These are phyloP conservation scores for Metacarcinus magister DNA, from an alignment of 2,888 invertebrate genomes.

Conservation along the genomic window DNA sequence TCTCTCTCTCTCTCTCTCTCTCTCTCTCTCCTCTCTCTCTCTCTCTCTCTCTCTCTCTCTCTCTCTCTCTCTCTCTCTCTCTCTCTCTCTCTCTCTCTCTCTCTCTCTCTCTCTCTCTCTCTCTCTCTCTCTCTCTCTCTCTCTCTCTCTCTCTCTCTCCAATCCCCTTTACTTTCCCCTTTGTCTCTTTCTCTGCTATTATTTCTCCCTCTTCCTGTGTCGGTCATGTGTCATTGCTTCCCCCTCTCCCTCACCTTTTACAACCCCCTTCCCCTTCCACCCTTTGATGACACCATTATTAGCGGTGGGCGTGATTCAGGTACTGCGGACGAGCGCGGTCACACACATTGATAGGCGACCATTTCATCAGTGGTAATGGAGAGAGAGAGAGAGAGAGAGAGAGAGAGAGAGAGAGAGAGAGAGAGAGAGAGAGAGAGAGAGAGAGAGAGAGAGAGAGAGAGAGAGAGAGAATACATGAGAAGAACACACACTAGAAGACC, in stretches of 20 bases:
- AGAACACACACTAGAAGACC: too few species aligned
- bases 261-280: background rate
- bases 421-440: background rate
- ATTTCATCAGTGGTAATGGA: slow-evolving; percentile 53
- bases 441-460: too few species aligned
- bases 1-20: background rate
- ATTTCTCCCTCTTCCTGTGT: background rate
- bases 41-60: background rate
- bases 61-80: background rate
- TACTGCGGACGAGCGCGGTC: background rate
- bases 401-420: background rate
- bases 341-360: slow-evolving; percentile 39
- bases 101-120: background rate
- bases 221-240: background rate
- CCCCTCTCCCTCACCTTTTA: background rate
- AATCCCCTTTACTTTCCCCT: too few species aligned
- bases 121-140: background rate
- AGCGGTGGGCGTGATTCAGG: slow-evolving; percentile 8
- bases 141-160: background rate
- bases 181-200: background rate
- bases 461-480: too few species aligned
- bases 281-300: slow-evolving; percentile 17
- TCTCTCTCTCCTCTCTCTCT: background rate
- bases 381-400: background rate
- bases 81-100: background rate